Evolutionary conservation across 2,888 invertebrate genomes (phyloP), one percentile per base, ranked within the genome.

Genomic region (Toxonevra muliebris): DNA sequence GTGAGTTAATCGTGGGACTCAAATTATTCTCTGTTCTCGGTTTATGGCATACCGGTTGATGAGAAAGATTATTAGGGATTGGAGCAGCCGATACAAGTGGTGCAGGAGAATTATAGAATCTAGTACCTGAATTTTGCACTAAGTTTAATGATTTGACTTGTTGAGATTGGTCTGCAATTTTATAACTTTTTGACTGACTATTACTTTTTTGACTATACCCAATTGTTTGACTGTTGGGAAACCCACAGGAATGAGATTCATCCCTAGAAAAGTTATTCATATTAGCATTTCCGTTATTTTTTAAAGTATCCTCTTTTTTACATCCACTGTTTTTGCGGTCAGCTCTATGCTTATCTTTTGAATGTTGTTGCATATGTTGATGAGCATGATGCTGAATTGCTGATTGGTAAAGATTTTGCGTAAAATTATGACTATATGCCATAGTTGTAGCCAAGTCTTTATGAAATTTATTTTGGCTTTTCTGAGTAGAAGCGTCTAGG

Each of bases 391-490:
- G 83, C 50, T 82, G 84, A 76, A 84, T 80, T 11, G 85, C 85
- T 11, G 82, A 83, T 65, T 84, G 85, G 62, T 84, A 85, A 5
- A 83, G 77, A 74, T 84, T 85, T 69, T 84, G 84, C 0, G 85
- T 81, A 12, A 86, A 82, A 71, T 83, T 83, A 53, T 84, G 82
- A 13, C 80, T 81, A 57, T 85, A 84, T 2, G 83, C 85, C 85
- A 86, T 86, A 7, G 82, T 79, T 3, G 83, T 82, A 13, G 85
- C 85, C 19, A 86, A 75, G 52, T 86, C 85, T 61, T 88, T 86
- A 68, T 88, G 88, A 66, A 89, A 84, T 73, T 83, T 84, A 55
- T 89, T 89, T 10, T 89, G 89, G 0, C 88, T 88, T 73, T 90
- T 89, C 70, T 89, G 89, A 79, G 88, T 86, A 2, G 82, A 77